Evolutionary conservation across 2,888 invertebrate genomes (phyloP), one percentile per base, ranked within the genome.

Genomic region (Dicycla oo): DNA sequence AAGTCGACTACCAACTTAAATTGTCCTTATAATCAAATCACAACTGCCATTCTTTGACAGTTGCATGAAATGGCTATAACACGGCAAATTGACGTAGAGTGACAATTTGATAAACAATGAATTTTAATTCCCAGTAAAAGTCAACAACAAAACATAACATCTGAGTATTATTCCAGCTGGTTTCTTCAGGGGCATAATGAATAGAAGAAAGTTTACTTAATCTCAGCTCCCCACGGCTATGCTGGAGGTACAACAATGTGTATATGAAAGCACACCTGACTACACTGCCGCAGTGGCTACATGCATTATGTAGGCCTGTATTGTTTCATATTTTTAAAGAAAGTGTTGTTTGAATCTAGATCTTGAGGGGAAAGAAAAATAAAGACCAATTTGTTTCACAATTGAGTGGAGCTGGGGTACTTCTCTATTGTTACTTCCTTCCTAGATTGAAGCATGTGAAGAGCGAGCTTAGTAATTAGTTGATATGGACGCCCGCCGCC

Each of bases 141-240:
- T 66, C 54, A 2, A 69, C 30, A 65, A 30, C 57, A 64, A 53
- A 69, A 26, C 53, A 56, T 68, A 78, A 60, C 30, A 40, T 74
- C 49, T 58, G 70, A 73, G 71, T 80, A 82, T 88, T 87, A 83
- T 87, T 88, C 80, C 86, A 89, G 88, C 83, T 87, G 84, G 84
- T 86, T 84, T 83, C 84, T 86, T 86, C 82, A 73, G 81, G 70
- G 75, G 82, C 83, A 85, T 89, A 89, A 88, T 88, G 85, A 88
- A 85, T 84, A 80, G 63, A 68, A 78, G 81, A 74, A 88, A 90
- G 89, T 90, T 88, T 89, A 82, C 82, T 89, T 82, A 89, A 86
- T 86, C 83, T 84, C 79, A 76, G 76, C 73, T 78, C 75, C 86
- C 86, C 64, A 62, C 57, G 82, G 84, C 85, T 78, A 69, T 43